phyloP scores from a whole-genome alignment of 2,888 invertebrate species.

The Plagiodera versicolora region DNA sequence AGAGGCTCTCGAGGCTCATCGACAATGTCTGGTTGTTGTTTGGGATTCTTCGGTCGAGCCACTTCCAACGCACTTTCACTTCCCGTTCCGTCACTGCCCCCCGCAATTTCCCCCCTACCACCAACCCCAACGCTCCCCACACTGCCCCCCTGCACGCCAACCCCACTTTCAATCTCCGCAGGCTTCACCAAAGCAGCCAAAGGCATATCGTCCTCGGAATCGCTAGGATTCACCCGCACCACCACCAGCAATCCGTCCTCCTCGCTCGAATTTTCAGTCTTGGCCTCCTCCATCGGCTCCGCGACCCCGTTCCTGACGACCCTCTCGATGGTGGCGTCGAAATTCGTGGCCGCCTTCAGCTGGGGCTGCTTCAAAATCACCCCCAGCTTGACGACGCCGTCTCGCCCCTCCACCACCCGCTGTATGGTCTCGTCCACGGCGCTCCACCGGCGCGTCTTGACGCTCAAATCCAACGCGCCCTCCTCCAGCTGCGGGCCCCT shows the following conservation, averaged over 20 bases:
- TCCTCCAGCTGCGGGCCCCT: conserved; percentile 33
- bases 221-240: conserved; percentile 15
- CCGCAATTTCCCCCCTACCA: too few species aligned
- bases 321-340: not conserved
- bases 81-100: too few species aligned
- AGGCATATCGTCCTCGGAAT: conserved; percentile 36
- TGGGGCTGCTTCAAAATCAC: not conserved
- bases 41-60: too few species aligned
- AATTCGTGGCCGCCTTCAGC: not conserved
- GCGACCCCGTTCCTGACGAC: not conserved
- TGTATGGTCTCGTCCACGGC: conserved; percentile 40
- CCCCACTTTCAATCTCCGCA: conserved; percentile 1
- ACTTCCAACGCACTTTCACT: too few species aligned
- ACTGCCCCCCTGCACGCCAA: too few species aligned
- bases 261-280: conserved; percentile 13
- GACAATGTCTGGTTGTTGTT: too few species aligned
- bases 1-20: too few species aligned
- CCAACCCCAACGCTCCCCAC: too few species aligned
- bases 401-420: conserved; percentile 28
- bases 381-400: not conserved
- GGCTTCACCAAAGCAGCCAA: conserved; percentile 29
- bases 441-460: too few species aligned
- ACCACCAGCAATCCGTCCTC: conserved; percentile 39
- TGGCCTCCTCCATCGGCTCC: not conserved
- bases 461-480: conserved; percentile 41